Base-by-base conservation (phyloP, 2,888 invertebrate genomes). In the Tanypteryx hageni region DNA sequence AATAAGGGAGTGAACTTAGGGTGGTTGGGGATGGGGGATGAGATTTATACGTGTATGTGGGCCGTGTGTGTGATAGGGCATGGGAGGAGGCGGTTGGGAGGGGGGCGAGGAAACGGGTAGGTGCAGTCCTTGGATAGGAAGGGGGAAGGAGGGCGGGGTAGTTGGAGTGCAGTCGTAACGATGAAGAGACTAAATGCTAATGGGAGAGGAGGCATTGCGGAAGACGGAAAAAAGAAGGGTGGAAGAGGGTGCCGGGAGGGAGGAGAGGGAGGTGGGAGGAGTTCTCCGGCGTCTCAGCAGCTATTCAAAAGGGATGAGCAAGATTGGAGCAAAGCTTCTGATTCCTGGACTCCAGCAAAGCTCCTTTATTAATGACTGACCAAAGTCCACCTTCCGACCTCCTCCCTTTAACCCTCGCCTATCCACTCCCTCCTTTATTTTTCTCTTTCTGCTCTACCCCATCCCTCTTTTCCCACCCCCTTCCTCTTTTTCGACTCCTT, bases 301-400 rank as follows among this genome's bases (percentile, higher is more conserved):
- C 68, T 64, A 68, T 68, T 89, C 68, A 64, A 89, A 89, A 89
- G 68, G 44, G 89, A 68, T 56, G 64, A 58, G 64, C 61, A 89
- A 89, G 89, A 89, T 89, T 31, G 89, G n/a, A 68, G 89, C 68
- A 68, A 89, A 89, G 89, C 89, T 44, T 89, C 89, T 89, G 89
- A 89, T 89, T 89, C 89, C 89, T 68, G 89, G 89, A 89, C 64
- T 89, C 89, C 44, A 22, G 31, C 44, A 89, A 89, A 89, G 89
- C 89, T 68, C 89, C 89, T 89, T 89, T 89, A 89, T 89, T 89
- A 89, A 89, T 68, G 89, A 89, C 89, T 58, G 89, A 68, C 89
- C 64, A n/a, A 89, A 89, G 89, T 89, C 89, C 89, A 86, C 86
- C 86, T 58, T 86, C 86, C 27, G 27, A 13, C 13, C 58, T n/a